Base-by-base conservation (phyloP, 2,888 invertebrate genomes). In the Lissocephala sabroskyi region DNA sequence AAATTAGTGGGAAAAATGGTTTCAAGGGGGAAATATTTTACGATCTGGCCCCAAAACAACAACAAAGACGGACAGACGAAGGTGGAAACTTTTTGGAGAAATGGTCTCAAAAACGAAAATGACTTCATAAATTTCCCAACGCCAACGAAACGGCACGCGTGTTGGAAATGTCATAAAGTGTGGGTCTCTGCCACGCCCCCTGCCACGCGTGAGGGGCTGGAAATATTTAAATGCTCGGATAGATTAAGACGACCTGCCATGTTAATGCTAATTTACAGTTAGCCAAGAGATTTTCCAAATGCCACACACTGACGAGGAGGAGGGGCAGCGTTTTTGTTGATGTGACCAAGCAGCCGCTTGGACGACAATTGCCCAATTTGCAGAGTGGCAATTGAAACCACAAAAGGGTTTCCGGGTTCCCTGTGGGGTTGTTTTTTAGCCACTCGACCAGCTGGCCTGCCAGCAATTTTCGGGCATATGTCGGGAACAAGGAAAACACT, bases 111-210 rank as follows among this genome's bases (percentile, higher is more conserved):
- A 52, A 32, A 28, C 26, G 44, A 52, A 54, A 52, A 32, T 10
- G 52, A 56, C 49, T 55, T 63, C 66, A 65, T 65, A 65, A 65
- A 67, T 73, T 56, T 54, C 36, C 16, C 6, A 32, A 37, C 4
- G 7, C 23, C 3, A 23, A 23, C 16, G 47, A 37, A 33, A 37
- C 40, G 44, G 61, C 35, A 71, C 61, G 68, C 68, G 68, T 71
- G 56, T 71, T 54, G 41, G 52, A 76, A 67, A 75, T 68, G 68
- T 71, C 70, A 70, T 70, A 76, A 70, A 76, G 62, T 59, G 71
- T 50, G 55, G 0, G 16, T 13, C 37, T n/a, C 26, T n/a, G n/a
- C n/a, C n/a, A n/a, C n/a, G n/a, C n/a, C n/a, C n/a, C n/a, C n/a
- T n/a, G n/a, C n/a, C n/a, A n/a, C n/a, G n/a, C n/a, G n/a, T n/a